Evolutionary conservation across 2,113 vertebrate species (phyloP).

Genomic region (Ancistrus triradiatus): DNA sequence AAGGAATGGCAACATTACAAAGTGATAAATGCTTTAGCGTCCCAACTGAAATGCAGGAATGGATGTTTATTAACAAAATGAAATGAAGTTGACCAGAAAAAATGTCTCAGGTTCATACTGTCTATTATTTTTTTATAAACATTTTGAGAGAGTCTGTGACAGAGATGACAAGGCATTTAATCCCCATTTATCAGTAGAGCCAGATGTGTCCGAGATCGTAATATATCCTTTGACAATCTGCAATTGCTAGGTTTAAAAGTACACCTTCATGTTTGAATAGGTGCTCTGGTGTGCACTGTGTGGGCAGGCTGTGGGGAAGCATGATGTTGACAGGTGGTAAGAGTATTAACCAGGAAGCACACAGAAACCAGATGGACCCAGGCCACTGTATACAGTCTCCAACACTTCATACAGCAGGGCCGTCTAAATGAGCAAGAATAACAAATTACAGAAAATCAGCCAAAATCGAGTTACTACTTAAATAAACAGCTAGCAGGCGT

Average conservation of each 20-base stretch:
- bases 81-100: too few relatives aligned
- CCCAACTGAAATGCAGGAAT: too few relatives aligned
- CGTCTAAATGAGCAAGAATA: constrained; percentile 49
- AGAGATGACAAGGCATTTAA: constrained; percentile 27
- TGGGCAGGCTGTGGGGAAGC: background rate
- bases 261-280: constrained; percentile 28
- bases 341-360: constrained; percentile 51
- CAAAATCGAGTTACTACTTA: constrained; percentile 42
- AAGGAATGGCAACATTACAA: too few relatives aligned
- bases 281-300: constrained; percentile 20
- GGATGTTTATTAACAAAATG: too few relatives aligned
- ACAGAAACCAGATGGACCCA: constrained; percentile 51
- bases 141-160: background rate
- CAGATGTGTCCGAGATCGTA: constrained; percentile 18
- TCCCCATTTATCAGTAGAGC: constrained; percentile 25
- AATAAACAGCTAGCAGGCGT: constrained; percentile 38
- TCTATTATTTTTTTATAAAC: too few relatives aligned
- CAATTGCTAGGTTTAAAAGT: constrained; percentile 37
- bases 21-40: too few relatives aligned
- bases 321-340: constrained; percentile 50
- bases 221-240: constrained; percentile 31
- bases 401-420: constrained; percentile 35
- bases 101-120: too few relatives aligned
- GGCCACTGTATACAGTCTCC: constrained; percentile 51
- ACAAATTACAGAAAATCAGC: constrained; percentile 48